A percentile compares a stretch with the other conserved stretches of the same genome.
Conservation (phyloP, 2,113 vertebrate genomes). For the Cephalopterus ornatus region DNA sequence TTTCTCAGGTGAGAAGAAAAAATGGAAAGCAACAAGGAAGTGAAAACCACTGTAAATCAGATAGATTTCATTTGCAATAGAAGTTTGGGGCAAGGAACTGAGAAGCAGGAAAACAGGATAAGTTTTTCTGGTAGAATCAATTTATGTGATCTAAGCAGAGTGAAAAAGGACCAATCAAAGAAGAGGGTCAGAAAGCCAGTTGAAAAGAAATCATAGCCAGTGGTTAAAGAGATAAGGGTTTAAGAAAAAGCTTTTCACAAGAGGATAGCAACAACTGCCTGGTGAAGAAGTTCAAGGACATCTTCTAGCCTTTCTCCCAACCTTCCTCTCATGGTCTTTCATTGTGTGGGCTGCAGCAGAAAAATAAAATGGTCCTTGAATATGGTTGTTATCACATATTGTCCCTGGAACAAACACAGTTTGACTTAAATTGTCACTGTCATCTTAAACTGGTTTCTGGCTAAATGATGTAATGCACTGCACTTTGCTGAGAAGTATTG, state of each 20-base stretch:
- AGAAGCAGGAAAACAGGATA: neutral
- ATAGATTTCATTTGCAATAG: neutral
- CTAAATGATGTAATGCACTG: neutral
- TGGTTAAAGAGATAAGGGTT: neutral
- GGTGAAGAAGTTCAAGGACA: neutral
- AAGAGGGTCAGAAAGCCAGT: neutral
- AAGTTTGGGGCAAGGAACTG: neutral
- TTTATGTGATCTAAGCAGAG: neutral
- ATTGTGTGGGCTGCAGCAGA: neutral
- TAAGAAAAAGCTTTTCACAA: neutral
- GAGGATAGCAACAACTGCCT: neutral
- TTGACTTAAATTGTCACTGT: neutral
- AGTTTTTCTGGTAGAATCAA: neutral
- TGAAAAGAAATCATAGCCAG: neutral
- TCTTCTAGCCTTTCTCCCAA: neutral
- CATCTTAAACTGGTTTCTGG: neutral
- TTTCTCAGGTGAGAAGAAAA: neutral
- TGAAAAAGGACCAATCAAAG: neutral
- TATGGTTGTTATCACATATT: neutral
- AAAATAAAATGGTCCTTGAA: neutral
- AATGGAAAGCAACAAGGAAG: neutral
- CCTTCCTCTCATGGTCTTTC: neutral
- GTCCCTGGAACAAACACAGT: neutral
- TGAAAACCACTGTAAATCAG: neutral
- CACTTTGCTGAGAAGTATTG: neutral